These are phyloP conservation scores for Zaprionus taronus DNA, from an alignment of 1,140 invertebrate genomes.

Conservation along the genomic window DNA sequence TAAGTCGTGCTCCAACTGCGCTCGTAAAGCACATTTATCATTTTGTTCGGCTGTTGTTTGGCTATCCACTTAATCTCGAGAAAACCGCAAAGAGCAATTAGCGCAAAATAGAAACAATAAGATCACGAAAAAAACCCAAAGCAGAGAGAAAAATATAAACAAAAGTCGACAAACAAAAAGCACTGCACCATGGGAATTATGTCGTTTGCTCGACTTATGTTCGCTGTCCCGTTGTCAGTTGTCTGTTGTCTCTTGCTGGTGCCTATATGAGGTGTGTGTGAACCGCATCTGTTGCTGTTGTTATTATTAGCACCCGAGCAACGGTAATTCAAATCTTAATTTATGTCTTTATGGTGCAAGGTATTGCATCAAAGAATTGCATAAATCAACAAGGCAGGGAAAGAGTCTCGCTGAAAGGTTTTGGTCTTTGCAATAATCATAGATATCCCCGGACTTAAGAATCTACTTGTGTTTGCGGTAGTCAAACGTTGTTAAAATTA, in stretches of 20 bases:
- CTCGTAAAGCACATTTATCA: conserved; percentile 62
- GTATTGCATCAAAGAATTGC: conserved; percentile 6
- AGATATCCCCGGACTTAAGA: neutral
- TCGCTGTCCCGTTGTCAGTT: conserved; percentile 23
- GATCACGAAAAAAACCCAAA: conserved; percentile 54
- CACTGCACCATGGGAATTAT: conserved; percentile 66
- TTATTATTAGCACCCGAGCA: conserved; percentile 39
- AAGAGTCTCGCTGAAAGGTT: neutral
- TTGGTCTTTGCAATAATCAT: neutral
- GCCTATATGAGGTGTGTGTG: conserved; percentile 36
- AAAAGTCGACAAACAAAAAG: conserved; percentile 39
- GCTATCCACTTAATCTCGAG: conserved; percentile 36
- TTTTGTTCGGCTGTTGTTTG: conserved; percentile 42
- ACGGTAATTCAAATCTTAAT: conserved; percentile 38
- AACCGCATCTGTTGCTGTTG: conserved; percentile 28
- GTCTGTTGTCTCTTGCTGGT: conserved; percentile 30
- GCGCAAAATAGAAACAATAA: conserved; percentile 72
- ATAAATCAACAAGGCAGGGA: conserved; percentile 1
- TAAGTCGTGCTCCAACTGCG: conserved; percentile 31
- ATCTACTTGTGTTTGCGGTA: neutral
- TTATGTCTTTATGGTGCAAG: conserved; percentile 38
- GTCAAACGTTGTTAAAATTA: neutral
- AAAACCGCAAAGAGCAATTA: conserved; percentile 59
- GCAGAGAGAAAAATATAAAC: conserved; percentile 31
- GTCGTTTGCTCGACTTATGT: conserved; percentile 65